Base-by-base conservation (phyloP, 1,140 invertebrate species). In the Cydia strobilella region DNA sequence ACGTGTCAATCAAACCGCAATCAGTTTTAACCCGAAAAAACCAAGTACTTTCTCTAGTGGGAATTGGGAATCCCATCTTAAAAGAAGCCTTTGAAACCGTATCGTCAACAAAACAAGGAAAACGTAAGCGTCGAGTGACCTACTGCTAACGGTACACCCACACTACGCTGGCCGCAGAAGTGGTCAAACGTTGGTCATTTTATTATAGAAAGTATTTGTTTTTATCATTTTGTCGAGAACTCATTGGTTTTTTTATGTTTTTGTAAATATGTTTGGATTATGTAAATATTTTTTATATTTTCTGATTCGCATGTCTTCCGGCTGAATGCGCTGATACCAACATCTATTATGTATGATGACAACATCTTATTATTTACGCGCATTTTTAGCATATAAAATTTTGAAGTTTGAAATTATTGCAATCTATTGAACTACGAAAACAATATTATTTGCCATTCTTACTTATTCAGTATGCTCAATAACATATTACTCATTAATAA, bases 21-120 rank as follows among this genome's bases (percentile, higher is more conserved):
- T 69, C 15, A 69, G 42, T 35, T 66, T 66, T 15, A 66, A 69
- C 6, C n/a, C 31, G 25, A 66, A 66, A 66, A 63, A 63, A 63
- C 20, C 63, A 66, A 66, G 31, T 39, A 69, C 65, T 69, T 69
- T 69, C 65, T 69, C 65, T 42, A 69, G 27, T 35, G 63, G 63
- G 65, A 35, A 18, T 35, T 66, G 63, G 63, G 31, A 35, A 35
- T 35, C 65, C 65, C 65, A 69, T 35, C 31, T 69, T 9, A 10
- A 31, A 35, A 66, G 23, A 66, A 69, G 27, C 15, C 65, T 35
- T 69, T 39, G 65, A 69, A 69, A 42, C 1, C 1, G 65, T 69
- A 69, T 10, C 65, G 65, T 39, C 65, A 69, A 69, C 65, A 69
- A 69, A 69, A 69, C 65, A 69, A 69, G 65, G 65, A 69, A 69